Conservation (phyloP, 2,113 vertebrate species). For the Amazona guildingii region DNA sequence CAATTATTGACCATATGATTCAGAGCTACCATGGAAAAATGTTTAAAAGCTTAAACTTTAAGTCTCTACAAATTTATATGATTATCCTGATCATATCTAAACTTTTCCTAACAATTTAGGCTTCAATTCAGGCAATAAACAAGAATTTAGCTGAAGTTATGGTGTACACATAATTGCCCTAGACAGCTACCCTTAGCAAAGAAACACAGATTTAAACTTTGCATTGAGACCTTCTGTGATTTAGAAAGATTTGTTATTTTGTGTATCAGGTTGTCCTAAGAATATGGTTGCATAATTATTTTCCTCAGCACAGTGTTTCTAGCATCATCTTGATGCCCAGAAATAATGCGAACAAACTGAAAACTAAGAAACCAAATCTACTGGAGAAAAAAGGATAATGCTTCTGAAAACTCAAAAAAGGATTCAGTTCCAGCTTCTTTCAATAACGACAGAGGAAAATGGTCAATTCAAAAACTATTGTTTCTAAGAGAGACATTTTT, state of each 20-base stretch:
- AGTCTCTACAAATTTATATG: neutral
- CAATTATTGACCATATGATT: neutral
- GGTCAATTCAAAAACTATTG: conserved; percentile 46
- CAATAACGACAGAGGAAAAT: neutral
- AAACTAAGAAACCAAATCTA: neutral
- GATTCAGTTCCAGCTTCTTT: neutral
- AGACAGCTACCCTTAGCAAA: neutral
- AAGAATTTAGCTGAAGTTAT: neutral
- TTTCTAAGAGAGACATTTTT: neutral
- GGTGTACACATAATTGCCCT: neutral
- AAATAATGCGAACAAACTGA: neutral
- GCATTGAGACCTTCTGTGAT: neutral
- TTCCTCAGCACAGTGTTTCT: neutral
- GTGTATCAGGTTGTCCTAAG: neutral
- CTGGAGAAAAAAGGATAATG: neutral
- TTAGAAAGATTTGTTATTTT: neutral
- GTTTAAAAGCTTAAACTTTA: neutral
- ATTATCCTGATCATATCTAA: neutral
- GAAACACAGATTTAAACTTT: neutral
- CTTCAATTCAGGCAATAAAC: neutral
- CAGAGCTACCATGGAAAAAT: neutral
- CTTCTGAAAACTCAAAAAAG: neutral
- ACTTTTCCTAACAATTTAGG: neutral
- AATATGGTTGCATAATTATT: neutral
- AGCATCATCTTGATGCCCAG: neutral